Base-by-base conservation (phyloP, 2,797 vertebrate species). In the Aldrovandia affinis region DNA sequence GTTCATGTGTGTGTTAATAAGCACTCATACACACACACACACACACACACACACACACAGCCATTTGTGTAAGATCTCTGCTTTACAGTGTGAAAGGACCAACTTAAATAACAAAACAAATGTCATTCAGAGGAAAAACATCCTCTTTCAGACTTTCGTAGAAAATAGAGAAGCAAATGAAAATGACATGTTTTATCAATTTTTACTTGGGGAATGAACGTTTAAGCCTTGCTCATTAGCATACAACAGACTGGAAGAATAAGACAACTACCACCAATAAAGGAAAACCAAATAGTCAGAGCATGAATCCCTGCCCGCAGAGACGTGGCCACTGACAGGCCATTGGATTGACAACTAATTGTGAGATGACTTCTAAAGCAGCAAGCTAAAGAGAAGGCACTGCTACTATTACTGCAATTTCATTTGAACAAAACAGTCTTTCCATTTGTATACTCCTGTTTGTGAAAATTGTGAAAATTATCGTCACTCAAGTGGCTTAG, bases 181-280 rank as follows among this genome's bases (percentile, higher is more conserved):
- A 84, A 77, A 75, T 25, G 4, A 54, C 28, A 42, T 8, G n/a
- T 61, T 70, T 47, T 77, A 85, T 73, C 80, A 39, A 63, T 85
- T 73, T 65, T 78, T 30, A 54, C 79, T n/a, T 5, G 36, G 61
- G 78, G 47, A 18, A 22, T 33, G 20, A 22, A 14, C 3, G 20
- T 36, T 44, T n/a, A 75, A 20, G 65, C 47, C n/a, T 54, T 83
- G 65, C 36, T 52, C 42, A 50, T 70, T 68, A 70, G 42, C 18
- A 47, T n/a, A 12, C 10, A 22, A 15, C 14, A 47, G 75, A 70
- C 14, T 14, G 22, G 36, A 83, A 83, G 18, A 54, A 8, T 7
- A 20, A 39, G 25, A 44, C 73, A 81, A 81, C 70, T 59, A 75
- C 55, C 50, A 63, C 18, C 42, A 82, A 9, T 28, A 42, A 39